phyloP scores from a whole-genome alignment of 2,113 vertebrate genomes.

The Semnornis frantzii region DNA sequence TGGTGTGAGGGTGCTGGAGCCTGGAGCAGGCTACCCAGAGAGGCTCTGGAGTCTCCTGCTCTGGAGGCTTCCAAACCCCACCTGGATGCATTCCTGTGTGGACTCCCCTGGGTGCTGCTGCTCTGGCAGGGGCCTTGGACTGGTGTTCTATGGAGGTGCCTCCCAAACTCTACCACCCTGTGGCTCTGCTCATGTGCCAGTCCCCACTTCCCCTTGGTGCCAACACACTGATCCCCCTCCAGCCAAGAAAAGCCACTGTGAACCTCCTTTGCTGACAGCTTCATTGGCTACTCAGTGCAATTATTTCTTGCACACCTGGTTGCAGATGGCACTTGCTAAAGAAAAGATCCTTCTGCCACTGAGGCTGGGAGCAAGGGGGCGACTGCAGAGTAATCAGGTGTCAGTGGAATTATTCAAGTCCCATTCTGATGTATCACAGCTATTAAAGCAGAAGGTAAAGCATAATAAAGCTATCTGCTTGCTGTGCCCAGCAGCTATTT shows the following conservation, averaged over 20 bases:
- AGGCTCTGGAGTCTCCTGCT: too few species aligned
- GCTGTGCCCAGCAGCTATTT: neutral
- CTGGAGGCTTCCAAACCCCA: too few species aligned
- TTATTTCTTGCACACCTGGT: neutral
- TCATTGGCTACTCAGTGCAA: neutral
- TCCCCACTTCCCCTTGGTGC: neutral
- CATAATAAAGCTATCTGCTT: neutral
- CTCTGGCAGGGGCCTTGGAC: too few species aligned
- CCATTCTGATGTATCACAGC: neutral
- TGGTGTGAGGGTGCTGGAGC: too few species aligned
- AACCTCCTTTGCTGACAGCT: neutral
- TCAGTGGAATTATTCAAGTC: conserved; percentile 15
- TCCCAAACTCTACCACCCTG: neutral
- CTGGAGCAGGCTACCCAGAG: too few species aligned
- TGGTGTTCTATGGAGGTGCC: too few species aligned
- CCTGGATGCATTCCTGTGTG: too few species aligned
- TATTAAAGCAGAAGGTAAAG: neutral
- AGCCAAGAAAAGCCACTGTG: neutral
- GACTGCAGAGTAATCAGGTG: conserved; percentile 12
- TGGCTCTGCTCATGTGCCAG: neutral
- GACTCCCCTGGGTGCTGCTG: too few species aligned
- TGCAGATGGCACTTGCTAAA: neutral
- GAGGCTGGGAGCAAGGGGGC: neutral
- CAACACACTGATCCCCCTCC: neutral
- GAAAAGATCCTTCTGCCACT: neutral